Percentiles rank a stretch among this genome's conserved stretches.
Evolutionary conservation across 2,797 vertebrate genomes (phyloP).

Genomic region (Sebastes paucispinis): DNA sequence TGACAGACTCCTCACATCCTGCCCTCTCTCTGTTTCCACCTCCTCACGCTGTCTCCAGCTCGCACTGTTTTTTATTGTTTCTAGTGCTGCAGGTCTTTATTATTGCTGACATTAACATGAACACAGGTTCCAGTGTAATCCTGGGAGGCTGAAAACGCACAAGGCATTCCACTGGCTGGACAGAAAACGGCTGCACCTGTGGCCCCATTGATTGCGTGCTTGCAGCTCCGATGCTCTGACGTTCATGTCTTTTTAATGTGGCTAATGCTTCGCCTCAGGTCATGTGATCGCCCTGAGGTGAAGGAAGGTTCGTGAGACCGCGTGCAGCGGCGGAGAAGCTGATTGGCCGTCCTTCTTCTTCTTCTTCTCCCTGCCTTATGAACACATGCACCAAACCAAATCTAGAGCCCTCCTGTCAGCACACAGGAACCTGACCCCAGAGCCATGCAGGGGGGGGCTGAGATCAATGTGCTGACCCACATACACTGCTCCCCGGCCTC

Average conservation of each 20-base stretch:
- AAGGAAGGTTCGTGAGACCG: slow-evolving; percentile 55
- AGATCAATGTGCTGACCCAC: slow-evolving; percentile 76
- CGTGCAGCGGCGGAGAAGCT: slow-evolving; percentile 42
- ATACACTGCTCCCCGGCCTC: slow-evolving; percentile 54
- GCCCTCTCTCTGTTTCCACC: slow-evolving; percentile 61
- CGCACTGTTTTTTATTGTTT: slow-evolving; percentile 51
- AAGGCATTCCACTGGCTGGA: slow-evolving; percentile 56
- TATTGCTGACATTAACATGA: slow-evolving; percentile 78
- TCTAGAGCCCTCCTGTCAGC: slow-evolving; percentile 23
- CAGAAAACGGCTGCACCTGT: slow-evolving; percentile 74
- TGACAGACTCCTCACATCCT: slow-evolving; percentile 80
- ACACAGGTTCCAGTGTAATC: slow-evolving; percentile 56
- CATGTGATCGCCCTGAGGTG: slow-evolving; percentile 67
- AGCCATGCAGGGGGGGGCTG: slow-evolving; percentile 42
- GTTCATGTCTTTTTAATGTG: slow-evolving; percentile 75
- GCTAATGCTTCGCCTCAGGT: slow-evolving; percentile 72
- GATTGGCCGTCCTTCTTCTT: slow-evolving; percentile 11
- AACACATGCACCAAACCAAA: slow-evolving; percentile 16
- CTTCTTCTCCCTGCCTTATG: neutral
- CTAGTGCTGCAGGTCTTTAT: slow-evolving; percentile 70
- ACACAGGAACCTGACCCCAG: slow-evolving; percentile 60
- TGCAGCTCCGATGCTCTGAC: slow-evolving; percentile 57
- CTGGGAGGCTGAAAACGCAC: slow-evolving; percentile 20
- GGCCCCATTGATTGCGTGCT: slow-evolving; percentile 69
- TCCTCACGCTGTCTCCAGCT: slow-evolving; percentile 65